Evolutionary conservation across 2,888 invertebrate species (phyloP).

Genomic region (Rotaria macrura): DNA sequence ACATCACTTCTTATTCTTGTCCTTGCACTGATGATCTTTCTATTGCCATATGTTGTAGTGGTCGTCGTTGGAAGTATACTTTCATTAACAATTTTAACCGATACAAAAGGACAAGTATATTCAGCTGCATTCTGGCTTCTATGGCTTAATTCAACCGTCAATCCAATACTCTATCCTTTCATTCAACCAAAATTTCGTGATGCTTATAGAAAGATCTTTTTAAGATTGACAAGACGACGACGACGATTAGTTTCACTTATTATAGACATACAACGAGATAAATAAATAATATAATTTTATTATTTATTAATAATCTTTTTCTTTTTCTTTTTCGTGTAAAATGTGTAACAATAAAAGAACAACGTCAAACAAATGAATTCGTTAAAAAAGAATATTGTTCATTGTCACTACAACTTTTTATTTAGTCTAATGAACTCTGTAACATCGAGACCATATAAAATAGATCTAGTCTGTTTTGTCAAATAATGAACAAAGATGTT

Average conservation of each 20-base stretch:
- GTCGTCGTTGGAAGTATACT: not conserved
- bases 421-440: not conserved
- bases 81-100: conserved; percentile 17
- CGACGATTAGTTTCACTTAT: not conserved
- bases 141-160: conserved; percentile 39
- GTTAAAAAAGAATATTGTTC: not conserved
- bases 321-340: too few relatives aligned
- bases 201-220: conserved; percentile 36
- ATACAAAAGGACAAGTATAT: conserved; percentile 36
- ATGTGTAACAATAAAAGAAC: too few relatives aligned
- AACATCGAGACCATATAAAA: too few relatives aligned
- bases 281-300: not conserved
- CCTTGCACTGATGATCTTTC: conserved; percentile 36
- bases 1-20: conserved; percentile 38
- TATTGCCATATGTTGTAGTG: conserved; percentile 13
- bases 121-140: conserved; percentile 38
- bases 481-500: too few relatives aligned
- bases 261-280: not conserved
- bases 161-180: conserved; percentile 38
- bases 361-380: too few relatives aligned
- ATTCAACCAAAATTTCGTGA: conserved; percentile 37
- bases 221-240: not conserved
- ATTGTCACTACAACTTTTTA: not conserved
- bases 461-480: too few relatives aligned
- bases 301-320: too few relatives aligned